These are phyloP conservation scores for Saturnia pavonia DNA, from an alignment of 2,888 invertebrate genomes.

Conservation along the genomic window DNA sequence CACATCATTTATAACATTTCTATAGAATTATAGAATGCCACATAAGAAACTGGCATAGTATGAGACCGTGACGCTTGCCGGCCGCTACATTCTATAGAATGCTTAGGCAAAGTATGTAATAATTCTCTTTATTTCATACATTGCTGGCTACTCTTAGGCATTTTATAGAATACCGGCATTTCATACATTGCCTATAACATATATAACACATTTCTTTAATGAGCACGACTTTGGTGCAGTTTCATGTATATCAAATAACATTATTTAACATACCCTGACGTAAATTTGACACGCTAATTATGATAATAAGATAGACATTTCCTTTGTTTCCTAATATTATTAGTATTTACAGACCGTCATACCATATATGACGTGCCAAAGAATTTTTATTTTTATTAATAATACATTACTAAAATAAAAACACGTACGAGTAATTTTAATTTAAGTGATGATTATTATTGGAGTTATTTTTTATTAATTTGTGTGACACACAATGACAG, in stretches of 20 bases:
- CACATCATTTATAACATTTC: too few relatives aligned
- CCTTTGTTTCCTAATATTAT: neutral
- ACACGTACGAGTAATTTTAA: neutral
- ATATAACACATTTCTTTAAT: neutral
- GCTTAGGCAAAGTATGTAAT: too few relatives aligned
- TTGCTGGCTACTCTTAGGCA: too few relatives aligned
- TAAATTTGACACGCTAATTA: neutral
- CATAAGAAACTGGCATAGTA: too few relatives aligned
- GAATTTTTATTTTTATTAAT: neutral
- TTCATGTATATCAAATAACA: conserved; percentile 1
- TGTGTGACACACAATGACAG: conserved; percentile 26
- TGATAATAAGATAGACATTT: neutral
- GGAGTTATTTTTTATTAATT: conserved; percentile 10
- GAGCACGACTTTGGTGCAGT: neutral
- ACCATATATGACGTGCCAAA: conserved; percentile 9
- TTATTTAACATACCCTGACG: conserved; percentile 1
- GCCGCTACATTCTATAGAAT: too few relatives aligned
- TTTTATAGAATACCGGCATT: too few relatives aligned
- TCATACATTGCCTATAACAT: too few relatives aligned
- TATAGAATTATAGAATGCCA: too few relatives aligned
- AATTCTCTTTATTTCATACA: too few relatives aligned
- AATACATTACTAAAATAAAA: neutral
- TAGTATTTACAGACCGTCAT: neutral
- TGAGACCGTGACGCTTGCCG: too few relatives aligned
- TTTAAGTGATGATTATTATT: neutral